phyloP scores from a whole-genome alignment of 2,888 invertebrate genomes.

The Cordilura impudica region DNA sequence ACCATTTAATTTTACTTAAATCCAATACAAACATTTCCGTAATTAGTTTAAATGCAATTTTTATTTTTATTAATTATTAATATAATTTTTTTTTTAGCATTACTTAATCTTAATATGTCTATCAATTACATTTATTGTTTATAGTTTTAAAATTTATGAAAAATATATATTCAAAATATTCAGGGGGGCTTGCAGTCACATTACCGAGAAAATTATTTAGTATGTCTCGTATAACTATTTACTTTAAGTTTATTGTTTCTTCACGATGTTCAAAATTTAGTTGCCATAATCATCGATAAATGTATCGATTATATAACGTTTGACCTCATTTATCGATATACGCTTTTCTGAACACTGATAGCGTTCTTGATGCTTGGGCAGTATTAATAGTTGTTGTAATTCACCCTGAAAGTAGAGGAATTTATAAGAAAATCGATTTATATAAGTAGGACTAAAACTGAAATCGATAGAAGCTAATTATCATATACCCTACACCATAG shows the following conservation, averaged over 20 bases:
- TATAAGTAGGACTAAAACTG: neutral
- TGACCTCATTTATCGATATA: conserved; percentile 77
- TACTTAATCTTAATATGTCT: conserved; percentile 43
- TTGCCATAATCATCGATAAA: conserved; percentile 77
- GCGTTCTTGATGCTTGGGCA: conserved; percentile 76
- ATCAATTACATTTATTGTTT: conserved; percentile 54
- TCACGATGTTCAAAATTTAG: conserved; percentile 63
- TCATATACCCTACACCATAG: too few species aligned
- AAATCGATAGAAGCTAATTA: neutral
- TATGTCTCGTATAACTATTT: conserved; percentile 22
- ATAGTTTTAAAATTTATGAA: conserved; percentile 58
- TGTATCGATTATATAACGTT: conserved; percentile 77
- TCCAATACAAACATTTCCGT: too few species aligned
- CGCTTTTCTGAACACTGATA: conserved; percentile 76
- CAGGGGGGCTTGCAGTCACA: conserved; percentile 33
- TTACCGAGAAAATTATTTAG: conserved; percentile 16
- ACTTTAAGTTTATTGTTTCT: conserved; percentile 50
- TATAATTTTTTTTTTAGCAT: conserved; percentile 19
- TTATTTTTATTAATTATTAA: conserved; percentile 36
- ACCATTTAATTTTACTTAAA: too few species aligned
- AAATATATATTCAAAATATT: conserved; percentile 62
- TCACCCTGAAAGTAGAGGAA: conserved; percentile 70
- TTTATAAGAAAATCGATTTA: conserved; percentile 10
- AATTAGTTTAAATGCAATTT: conserved; percentile 44
- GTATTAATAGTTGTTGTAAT: conserved; percentile 74